Percentiles rank a stretch among this genome's conserved stretches.
phyloP scores from a whole-genome alignment of 2,888 invertebrate species.

The Tinea trinotella region DNA sequence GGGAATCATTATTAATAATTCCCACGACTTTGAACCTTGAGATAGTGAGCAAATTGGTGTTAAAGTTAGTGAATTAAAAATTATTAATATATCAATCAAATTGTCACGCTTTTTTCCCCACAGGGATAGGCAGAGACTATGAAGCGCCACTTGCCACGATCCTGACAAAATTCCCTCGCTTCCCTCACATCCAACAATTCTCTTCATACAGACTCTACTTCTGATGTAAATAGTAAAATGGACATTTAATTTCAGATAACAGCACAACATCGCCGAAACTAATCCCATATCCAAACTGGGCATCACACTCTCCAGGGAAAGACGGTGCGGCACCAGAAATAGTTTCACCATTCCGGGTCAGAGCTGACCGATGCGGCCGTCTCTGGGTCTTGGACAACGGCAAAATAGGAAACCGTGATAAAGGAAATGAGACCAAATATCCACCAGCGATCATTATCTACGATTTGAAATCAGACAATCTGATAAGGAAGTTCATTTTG shows the following conservation, averaged over 20 bases:
- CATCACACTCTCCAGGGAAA: conserved; percentile 75
- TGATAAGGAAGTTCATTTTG: conserved; percentile 77
- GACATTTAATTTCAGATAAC: conserved; percentile 71
- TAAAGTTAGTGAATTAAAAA: no score
- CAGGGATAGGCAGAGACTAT: no score
- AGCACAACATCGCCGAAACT: conserved; percentile 77
- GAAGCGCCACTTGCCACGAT: no score
- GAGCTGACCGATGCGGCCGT: conserved; percentile 82
- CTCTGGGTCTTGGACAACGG: conserved; percentile 87
- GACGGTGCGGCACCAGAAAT: conserved; percentile 74
- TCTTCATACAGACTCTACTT: no score
- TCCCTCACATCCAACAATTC: no score
- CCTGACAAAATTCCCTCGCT: no score
- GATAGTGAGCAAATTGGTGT: no score
- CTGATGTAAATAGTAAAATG: no score
- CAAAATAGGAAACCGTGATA: conserved; percentile 71
- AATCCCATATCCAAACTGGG: conserved; percentile 86
- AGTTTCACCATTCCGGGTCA: conserved; percentile 80
- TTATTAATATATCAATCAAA: no score
- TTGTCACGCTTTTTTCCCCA: no score
- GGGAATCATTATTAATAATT: no score
- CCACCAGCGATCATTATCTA: conserved; percentile 79
- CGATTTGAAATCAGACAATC: conserved; percentile 78
- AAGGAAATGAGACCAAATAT: conserved; percentile 56
- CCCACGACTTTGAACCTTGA: no score